Percentiles rank a stretch among this genome's conserved stretches.
These are phyloP conservation scores for Cassiopea xamachana DNA, from an alignment of 30 jellyfish, hydroid and myxozoan species.

Conservation along the genomic window DNA sequence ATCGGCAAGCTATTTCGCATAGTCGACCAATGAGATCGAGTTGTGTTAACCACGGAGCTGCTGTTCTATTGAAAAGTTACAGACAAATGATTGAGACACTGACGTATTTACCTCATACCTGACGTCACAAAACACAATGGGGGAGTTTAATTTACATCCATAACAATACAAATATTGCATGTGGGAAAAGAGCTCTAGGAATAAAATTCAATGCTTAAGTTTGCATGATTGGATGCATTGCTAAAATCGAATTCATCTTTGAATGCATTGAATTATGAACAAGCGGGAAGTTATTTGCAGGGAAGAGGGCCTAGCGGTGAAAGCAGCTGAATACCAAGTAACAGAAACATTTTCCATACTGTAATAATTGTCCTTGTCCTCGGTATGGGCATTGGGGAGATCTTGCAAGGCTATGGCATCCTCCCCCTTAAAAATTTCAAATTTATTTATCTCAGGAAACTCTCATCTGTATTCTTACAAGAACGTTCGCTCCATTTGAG, in stretches of 20 bases:
- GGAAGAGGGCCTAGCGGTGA: neutral
- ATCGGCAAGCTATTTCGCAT: conserved; percentile 51
- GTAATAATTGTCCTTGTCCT: no score
- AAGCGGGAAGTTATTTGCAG: neutral
- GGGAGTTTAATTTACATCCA: conserved; percentile 15
- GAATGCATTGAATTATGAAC: neutral
- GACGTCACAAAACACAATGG: conserved; percentile 71
- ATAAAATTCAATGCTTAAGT: conserved; percentile 18
- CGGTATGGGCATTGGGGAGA: no score
- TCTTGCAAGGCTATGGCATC: no score
- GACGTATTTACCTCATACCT: conserved; percentile 69
- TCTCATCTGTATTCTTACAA: no score
- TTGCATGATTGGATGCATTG: conserved; percentile 21
- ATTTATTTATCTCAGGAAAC: no score
- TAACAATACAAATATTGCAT: conserved; percentile 17
- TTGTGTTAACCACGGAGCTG: conserved; percentile 38
- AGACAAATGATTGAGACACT: conserved; percentile 73
- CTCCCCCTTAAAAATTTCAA: no score
- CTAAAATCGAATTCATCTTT: neutral
- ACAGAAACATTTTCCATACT: no score
- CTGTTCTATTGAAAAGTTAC: conserved; percentile 52
- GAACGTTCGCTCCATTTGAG: no score
- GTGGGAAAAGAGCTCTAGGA: conserved; percentile 49
- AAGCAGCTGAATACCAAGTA: neutral
- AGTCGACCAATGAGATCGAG: conserved; percentile 68